Evolutionary conservation across 2,113 vertebrate species (phyloP).

Genomic region (Daubentonia madagascariensis): DNA sequence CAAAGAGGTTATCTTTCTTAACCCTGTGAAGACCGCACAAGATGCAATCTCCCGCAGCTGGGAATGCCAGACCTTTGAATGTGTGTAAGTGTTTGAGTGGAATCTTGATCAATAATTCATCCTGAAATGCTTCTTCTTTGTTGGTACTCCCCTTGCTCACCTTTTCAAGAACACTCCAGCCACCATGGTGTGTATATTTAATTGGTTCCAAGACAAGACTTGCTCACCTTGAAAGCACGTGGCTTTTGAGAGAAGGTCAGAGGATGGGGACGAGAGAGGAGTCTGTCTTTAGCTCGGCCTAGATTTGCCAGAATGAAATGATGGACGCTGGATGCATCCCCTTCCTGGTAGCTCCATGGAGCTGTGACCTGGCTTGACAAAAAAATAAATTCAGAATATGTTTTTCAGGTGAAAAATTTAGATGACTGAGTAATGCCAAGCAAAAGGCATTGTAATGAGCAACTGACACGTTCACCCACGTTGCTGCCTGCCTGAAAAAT

Average conservation of each 20-base stretch:
- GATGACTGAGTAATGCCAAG: background rate
- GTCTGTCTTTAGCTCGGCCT: background rate
- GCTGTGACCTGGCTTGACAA: background rate
- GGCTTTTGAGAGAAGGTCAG: constrained; percentile 56
- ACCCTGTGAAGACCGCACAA: constrained; percentile 11
- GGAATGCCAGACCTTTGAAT: background rate
- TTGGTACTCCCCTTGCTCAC: background rate
- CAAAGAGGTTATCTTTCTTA: constrained; percentile 40
- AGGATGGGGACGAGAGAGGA: background rate
- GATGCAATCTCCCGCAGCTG: background rate
- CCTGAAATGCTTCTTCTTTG: constrained; percentile 44
- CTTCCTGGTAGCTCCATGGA: background rate
- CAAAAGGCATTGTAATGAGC: background rate
- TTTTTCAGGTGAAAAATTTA: background rate
- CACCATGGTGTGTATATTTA: constrained; percentile 61
- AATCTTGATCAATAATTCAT: constrained; percentile 71
- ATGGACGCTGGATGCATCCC: rapidly evolving
- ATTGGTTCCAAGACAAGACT: constrained; percentile 37
- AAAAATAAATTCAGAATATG: background rate
- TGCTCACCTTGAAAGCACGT: constrained; percentile 54
- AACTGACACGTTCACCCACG: background rate
- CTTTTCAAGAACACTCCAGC: constrained; percentile 37
- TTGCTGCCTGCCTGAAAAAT: background rate
- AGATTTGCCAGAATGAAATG: background rate
- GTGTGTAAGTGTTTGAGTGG: background rate